Evolutionary conservation across 30 jellyfish, hydroid and myxozoan genomes (phyloP).

Genomic region (Catostylus mosaicus): DNA sequence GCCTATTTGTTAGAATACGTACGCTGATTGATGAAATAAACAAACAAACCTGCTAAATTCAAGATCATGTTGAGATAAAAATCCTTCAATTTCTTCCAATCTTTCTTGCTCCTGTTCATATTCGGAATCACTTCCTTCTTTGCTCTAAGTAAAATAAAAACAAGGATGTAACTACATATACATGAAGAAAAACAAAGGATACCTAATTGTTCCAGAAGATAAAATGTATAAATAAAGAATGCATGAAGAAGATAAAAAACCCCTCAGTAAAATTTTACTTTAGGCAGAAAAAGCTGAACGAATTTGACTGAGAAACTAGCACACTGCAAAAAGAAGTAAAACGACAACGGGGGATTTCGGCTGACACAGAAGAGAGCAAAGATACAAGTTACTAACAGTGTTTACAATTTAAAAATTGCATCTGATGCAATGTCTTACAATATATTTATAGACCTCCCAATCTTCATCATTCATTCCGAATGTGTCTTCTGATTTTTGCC

Average conservation of each 20-base stretch:
- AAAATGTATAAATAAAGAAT: no score
- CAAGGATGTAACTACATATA: no score
- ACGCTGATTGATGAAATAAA: no score
- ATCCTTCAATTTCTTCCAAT: constrained; percentile 78
- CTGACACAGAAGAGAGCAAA: neutral
- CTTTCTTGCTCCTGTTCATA: constrained; percentile 96
- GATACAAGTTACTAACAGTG: neutral
- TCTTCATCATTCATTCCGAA: constrained; percentile 99
- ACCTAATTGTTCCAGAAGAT: neutral
- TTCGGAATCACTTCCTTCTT: constrained; percentile 95
- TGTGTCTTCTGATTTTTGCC: constrained; percentile 86
- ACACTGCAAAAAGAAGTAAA: no score
- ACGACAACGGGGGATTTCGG: no score
- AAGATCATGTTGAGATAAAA: constrained; percentile 83
- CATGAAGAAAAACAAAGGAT: no score
- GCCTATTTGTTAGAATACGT: no score
- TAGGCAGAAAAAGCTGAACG: neutral
- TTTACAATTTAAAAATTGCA: neutral
- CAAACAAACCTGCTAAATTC: constrained; percentile 50
- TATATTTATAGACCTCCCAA: constrained; percentile 96
- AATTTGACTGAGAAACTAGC: no score
- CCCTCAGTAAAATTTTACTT: neutral
- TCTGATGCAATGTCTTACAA: constrained; percentile 35
- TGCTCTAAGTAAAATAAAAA: no score
- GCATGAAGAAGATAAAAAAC: neutral